phyloP scores from a whole-genome alignment of 1,140 invertebrate species.

The Ips typographus region DNA sequence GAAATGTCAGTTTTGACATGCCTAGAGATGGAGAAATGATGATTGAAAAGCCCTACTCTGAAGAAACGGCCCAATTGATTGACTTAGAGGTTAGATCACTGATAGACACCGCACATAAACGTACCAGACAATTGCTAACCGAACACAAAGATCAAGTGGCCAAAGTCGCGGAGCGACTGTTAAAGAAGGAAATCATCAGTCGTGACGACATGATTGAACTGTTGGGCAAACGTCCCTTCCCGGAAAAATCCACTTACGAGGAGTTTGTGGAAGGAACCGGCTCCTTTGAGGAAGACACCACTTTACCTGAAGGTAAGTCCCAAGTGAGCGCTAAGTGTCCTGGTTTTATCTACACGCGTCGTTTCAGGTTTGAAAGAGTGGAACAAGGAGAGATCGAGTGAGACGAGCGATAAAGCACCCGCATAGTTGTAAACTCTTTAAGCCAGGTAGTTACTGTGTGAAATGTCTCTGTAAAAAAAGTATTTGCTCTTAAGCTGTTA shows the following conservation, averaged over 20 bases:
- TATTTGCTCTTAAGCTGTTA: slow-evolving; percentile 22
- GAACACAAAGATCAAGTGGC: slow-evolving; percentile 86
- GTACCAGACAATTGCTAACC: slow-evolving; percentile 78
- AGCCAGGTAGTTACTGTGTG: background rate
- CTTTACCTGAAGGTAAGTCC: slow-evolving; percentile 80
- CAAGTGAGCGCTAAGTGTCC: background rate
- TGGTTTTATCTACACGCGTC: background rate
- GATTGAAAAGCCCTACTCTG: slow-evolving; percentile 97
- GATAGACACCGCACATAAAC: slow-evolving; percentile 79
- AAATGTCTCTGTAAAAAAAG: slow-evolving; percentile 14
- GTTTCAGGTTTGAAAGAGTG: slow-evolving; percentile 74
- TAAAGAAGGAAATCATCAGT: slow-evolving; percentile 94
- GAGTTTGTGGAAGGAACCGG: slow-evolving; percentile 99
- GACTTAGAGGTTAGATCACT: slow-evolving; percentile 89
- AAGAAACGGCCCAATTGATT: slow-evolving; percentile 95
- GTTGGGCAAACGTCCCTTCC: slow-evolving; percentile 91
- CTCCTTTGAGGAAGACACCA: slow-evolving; percentile 95
- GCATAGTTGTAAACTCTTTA: slow-evolving; percentile 14
- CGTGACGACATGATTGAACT: slow-evolving; percentile 98
- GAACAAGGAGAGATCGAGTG: slow-evolving; percentile 71
- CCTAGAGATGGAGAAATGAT: slow-evolving; percentile 90
- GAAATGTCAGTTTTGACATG: slow-evolving; percentile 95
- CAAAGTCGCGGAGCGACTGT: slow-evolving; percentile 91
- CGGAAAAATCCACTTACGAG: slow-evolving; percentile 99
- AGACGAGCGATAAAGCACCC: slow-evolving; percentile 8